Conservation (phyloP, 2,888 invertebrate genomes). For the Ferdinandea cuprea region DNA sequence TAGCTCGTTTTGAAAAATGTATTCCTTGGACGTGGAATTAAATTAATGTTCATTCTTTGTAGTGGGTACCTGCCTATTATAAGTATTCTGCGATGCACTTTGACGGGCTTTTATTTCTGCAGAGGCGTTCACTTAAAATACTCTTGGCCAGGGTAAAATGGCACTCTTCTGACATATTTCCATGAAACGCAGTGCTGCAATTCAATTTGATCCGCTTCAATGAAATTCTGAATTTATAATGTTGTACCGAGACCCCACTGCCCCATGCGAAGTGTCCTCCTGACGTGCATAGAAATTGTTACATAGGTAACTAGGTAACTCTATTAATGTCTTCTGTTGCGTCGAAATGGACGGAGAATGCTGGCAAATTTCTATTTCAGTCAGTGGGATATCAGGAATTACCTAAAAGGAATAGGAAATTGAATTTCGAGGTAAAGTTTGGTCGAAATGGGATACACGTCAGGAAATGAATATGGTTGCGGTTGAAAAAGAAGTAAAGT, state of each 20-base stretch:
- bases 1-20: background rate
- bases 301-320: conserved; percentile 8
- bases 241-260: background rate
- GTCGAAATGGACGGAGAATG: background rate
- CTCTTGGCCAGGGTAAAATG: conserved; percentile 19
- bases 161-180: conserved; percentile 13
- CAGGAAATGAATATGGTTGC: conserved; percentile 1
- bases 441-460: conserved; percentile 21
- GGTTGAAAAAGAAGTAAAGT: too few species aligned
- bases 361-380: background rate
- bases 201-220: conserved; percentile 63
- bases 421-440: conserved; percentile 9
- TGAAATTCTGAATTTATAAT: conserved; percentile 60
- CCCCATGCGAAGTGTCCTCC: conserved; percentile 7
- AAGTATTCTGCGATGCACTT: too few species aligned
- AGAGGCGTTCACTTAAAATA: conserved; percentile 31
- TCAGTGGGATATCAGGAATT: conserved; percentile 15
- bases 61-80: background rate
- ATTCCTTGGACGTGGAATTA: conserved; percentile 49
- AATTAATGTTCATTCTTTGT: conserved; percentile 46
- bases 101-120: conserved; percentile 10
- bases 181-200: conserved; percentile 38
- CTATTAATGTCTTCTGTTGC: conserved; percentile 30
- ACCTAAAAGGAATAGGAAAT: conserved; percentile 34
- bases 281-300: background rate